Evolutionary conservation across 1,140 invertebrate species (phyloP).

Genomic region (Sitodiplosis mosellana): DNA sequence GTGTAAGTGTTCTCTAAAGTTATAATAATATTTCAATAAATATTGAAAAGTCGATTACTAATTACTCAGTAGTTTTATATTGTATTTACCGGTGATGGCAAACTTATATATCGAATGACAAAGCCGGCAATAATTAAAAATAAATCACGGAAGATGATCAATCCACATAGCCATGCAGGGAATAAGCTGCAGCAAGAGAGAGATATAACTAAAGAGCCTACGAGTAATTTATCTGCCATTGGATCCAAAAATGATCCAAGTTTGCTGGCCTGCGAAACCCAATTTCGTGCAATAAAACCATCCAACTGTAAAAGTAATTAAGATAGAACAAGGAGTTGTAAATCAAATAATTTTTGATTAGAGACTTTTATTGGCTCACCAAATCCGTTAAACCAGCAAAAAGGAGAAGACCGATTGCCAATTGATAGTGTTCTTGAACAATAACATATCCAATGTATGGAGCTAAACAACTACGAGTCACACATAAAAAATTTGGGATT

Average conservation of each 20-base stretch:
- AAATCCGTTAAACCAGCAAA: conserved; percentile 70
- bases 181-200: conserved; percentile 71
- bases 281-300: conserved; percentile 89
- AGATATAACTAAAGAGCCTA: conserved; percentile 73
- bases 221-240: conserved; percentile 89
- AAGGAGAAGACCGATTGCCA: conserved; percentile 52
- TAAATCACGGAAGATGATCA: conserved; percentile 72
- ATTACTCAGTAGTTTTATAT: background rate
- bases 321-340: background rate
- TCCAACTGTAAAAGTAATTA: conserved; percentile 48
- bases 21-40: background rate
- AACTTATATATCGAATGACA: conserved; percentile 74
- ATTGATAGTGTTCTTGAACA: conserved; percentile 50
- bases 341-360: background rate
- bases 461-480: conserved; percentile 62
- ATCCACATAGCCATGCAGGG: conserved; percentile 61
- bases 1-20: conserved; percentile 59
- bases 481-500: conserved; percentile 77
- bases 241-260: conserved; percentile 93
- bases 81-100: conserved; percentile 65
- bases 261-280: conserved; percentile 75
- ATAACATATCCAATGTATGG: conserved; percentile 76
- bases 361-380: conserved; percentile 31
- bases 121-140: conserved; percentile 65
- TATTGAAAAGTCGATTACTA: background rate